Evolutionary conservation across 2,888 invertebrate genomes (phyloP).

Genomic region (Ophion ellenae): DNA sequence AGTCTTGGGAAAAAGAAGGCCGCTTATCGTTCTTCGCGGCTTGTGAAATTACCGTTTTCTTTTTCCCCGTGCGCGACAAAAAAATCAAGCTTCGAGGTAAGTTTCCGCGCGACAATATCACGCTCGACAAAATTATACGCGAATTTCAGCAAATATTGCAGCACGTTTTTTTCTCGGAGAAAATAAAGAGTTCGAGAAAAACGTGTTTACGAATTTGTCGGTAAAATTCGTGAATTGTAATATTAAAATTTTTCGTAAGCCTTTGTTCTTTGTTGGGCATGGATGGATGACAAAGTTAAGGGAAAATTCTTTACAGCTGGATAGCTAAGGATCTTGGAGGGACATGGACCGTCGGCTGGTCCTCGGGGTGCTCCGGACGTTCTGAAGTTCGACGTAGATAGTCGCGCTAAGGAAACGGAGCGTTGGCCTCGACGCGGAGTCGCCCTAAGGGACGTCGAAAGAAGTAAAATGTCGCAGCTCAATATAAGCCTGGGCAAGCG

Average conservation of each 20-base stretch:
- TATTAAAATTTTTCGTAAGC: too few relatives aligned
- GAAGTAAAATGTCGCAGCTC: conserved; percentile 77
- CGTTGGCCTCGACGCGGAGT: too few relatives aligned
- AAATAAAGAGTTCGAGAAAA: too few relatives aligned
- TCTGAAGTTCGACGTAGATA: background rate
- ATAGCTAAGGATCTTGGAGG: conserved; percentile 4
- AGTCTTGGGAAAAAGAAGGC: background rate
- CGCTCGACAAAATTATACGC: background rate
- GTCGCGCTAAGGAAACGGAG: too few relatives aligned
- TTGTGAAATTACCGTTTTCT: background rate
- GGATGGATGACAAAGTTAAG: too few relatives aligned
- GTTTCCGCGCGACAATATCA: background rate
- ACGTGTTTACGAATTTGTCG: too few relatives aligned
- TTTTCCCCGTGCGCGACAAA: background rate
- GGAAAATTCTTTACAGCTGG: background rate
- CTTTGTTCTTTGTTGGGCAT: too few relatives aligned
- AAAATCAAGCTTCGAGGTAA: background rate
- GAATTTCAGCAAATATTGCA: too few relatives aligned
- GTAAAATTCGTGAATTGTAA: too few relatives aligned
- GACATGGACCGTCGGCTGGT: conserved; percentile 20
- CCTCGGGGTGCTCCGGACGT: too few relatives aligned
- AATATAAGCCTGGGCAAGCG: conserved; percentile 81
- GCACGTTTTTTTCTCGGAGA: too few relatives aligned
- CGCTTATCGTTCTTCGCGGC: background rate
- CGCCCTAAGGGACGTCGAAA: too few relatives aligned